Evolutionary conservation across 2,888 invertebrate genomes (phyloP).

Genomic region (Stenolophus ochropezus): DNA sequence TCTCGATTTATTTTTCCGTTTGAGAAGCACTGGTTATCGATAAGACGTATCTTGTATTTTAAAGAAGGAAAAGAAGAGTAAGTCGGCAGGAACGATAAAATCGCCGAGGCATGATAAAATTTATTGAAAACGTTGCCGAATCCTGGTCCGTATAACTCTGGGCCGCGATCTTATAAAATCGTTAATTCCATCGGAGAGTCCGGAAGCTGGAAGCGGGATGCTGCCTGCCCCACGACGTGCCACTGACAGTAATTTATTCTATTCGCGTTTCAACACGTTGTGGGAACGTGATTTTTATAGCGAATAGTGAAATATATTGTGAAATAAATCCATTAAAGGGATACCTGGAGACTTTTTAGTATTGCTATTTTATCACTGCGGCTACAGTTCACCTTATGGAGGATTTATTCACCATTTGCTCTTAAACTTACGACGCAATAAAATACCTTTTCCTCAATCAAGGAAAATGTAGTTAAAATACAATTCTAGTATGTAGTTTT

Average conservation of each 20-base stretch:
- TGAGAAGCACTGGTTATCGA: constrained; percentile 42
- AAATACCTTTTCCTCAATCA: neutral
- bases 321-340: constrained; percentile 38
- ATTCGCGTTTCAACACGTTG: constrained; percentile 53
- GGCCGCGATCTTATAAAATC: constrained; percentile 56
- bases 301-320: constrained; percentile 46
- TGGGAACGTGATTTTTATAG: constrained; percentile 48
- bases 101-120: constrained; percentile 58
- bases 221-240: constrained; percentile 27
- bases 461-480: neutral
- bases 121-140: constrained; percentile 59
- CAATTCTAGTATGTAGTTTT: neutral
- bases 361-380: constrained; percentile 36
- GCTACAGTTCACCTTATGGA: neutral
- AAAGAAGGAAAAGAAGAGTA: constrained; percentile 51
- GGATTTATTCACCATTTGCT: neutral
- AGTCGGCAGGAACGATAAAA: constrained; percentile 54
- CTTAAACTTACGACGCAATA: neutral
- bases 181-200: constrained; percentile 50
- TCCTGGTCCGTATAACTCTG: neutral
- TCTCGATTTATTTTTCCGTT: neutral
- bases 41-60: constrained; percentile 49
- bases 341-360: constrained; percentile 48
- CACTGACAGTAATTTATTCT: constrained; percentile 56
- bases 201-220: neutral